Conservation (phyloP, 1,140 invertebrate genomes). For the Antheraea mylitta region DNA sequence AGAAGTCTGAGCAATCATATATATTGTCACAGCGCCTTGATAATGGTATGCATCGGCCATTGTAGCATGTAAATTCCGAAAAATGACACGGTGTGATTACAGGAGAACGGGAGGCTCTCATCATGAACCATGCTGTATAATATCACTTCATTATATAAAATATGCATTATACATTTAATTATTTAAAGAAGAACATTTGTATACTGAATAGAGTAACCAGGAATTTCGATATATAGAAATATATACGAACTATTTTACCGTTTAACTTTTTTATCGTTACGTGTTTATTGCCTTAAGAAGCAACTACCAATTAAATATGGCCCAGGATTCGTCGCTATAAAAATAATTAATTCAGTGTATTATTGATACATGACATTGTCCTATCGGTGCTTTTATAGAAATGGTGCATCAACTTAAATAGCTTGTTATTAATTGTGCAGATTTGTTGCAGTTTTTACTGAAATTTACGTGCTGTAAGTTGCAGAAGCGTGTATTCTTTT, state of each 20-base stretch:
- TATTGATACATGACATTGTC: background rate
- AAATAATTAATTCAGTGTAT: background rate
- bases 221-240: background rate
- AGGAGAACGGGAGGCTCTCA: conserved; percentile 49
- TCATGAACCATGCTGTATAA: conserved; percentile 57
- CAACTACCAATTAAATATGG: background rate
- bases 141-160: conserved; percentile 11
- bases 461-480: background rate
- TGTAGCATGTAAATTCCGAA: conserved; percentile 82
- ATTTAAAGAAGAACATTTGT: too few species aligned
- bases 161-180: too few species aligned
- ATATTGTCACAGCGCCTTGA: conserved; percentile 90
- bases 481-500: background rate
- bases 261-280: background rate
- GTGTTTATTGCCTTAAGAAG: background rate
- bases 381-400: background rate
- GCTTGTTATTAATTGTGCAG: background rate
- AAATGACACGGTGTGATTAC: conserved; percentile 65
- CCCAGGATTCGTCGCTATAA: background rate
- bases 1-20: conserved; percentile 94
- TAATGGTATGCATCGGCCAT: conserved; percentile 83
- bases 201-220: background rate
- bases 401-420: background rate
- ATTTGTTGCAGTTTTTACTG: background rate
- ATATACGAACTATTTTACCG: background rate